These are phyloP conservation scores for Cheracebus regulus DNA, from an alignment of 2,797 vertebrate species.

Conservation along the genomic window DNA sequence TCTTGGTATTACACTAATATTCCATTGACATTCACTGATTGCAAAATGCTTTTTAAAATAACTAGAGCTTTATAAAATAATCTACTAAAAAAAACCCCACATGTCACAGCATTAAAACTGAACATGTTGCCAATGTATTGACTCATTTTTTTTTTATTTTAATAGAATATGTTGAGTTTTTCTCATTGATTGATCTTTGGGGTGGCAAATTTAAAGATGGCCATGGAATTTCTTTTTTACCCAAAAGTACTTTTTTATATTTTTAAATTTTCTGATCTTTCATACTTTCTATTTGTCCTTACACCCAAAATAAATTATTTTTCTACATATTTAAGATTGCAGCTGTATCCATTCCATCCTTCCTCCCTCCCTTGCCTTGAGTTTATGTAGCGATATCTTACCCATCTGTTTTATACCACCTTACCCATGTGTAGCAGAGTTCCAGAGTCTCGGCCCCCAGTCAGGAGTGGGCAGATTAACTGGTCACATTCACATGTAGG, in stretches of 20 bases:
- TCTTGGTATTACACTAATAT: constrained; percentile 55
- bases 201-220: background rate
- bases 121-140: background rate
- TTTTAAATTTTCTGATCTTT: background rate
- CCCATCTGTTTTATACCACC: background rate
- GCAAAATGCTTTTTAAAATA: constrained; percentile 37
- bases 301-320: background rate
- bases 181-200: background rate
- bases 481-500: fast-evolving
- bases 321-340: background rate
- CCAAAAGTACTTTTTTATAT: background rate
- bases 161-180: background rate
- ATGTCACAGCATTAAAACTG: background rate
- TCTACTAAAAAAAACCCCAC: background rate
- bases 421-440: background rate
- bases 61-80: background rate
- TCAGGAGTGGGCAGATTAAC: background rate
- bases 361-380: background rate
- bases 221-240: background rate
- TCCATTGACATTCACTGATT: constrained; percentile 37
- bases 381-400: too few species aligned
- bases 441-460: too few species aligned
- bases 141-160: background rate
- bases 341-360: too few species aligned
- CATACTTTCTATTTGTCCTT: background rate